Evolutionary conservation across 2,797 vertebrate species (phyloP).

Genomic region (Euthynnus affinis): DNA sequence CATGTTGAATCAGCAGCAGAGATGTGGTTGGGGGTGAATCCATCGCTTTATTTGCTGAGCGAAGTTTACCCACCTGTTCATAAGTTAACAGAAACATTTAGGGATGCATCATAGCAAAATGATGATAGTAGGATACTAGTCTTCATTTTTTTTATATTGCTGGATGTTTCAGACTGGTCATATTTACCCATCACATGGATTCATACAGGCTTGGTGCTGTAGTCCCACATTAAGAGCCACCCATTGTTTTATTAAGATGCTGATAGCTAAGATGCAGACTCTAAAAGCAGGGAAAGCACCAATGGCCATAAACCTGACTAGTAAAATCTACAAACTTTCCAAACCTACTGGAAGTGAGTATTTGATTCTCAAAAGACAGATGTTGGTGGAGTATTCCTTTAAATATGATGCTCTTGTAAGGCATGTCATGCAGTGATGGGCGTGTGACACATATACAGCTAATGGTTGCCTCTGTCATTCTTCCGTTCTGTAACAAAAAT

Average conservation of each 20-base stretch:
- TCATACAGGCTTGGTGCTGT: too few species aligned
- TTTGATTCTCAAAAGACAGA: neutral
- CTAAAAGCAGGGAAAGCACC: too few species aligned
- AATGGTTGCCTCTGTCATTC: constrained; percentile 25
- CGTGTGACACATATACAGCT: constrained; percentile 21
- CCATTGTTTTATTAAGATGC: neutral
- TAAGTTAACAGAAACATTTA: neutral
- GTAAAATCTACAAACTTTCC: neutral
- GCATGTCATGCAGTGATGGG: neutral
- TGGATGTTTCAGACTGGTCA: neutral
- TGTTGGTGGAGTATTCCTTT: neutral
- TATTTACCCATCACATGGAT: too few species aligned
- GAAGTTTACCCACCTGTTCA: neutral
- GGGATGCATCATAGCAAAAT: too few species aligned
- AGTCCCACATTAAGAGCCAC: neutral
- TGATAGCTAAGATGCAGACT: too few species aligned
- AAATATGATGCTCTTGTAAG: neutral
- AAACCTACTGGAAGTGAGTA: neutral
- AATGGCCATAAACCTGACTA: too few species aligned
- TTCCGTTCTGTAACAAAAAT: constrained; percentile 31
- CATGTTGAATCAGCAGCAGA: constrained; percentile 27
- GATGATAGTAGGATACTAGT: too few species aligned
- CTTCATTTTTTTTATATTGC: neutral
- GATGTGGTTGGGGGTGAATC: constrained; percentile 2
- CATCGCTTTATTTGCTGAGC: neutral